Base-by-base conservation (phyloP, 2,113 vertebrate species). In the Ictalurus punctatus region DNA sequence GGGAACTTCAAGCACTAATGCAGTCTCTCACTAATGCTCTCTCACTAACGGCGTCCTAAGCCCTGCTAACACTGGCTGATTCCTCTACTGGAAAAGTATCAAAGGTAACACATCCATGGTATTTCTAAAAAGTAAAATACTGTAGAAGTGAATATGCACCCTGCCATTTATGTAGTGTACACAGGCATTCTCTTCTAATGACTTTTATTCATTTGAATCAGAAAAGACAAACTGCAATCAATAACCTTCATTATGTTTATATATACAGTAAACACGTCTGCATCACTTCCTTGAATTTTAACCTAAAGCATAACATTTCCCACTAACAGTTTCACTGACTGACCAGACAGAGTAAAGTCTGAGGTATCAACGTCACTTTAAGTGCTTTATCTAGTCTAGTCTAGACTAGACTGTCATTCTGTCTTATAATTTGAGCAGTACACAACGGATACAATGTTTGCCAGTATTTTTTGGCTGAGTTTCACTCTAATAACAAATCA, bases 21-120 rank as follows among this genome's bases (percentile, higher is more conserved):
- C 40, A 79, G 59, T 80, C 21, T 69, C 58, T 80, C 48, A 63
- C 19, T 85, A 56, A 54, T 88, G 58, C 81, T 89, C 23, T 79
- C 40, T 54, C 58, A 65, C 16, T 80, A 85, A 80, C 85, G 44
- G 48, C 48, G 2, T 25, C 73, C 81, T 58, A 83, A 73, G 44
- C 54, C 63, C 37, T 73, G 65, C 34, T 9, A 54, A 88, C 86
- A 83, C 65, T 48, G n/a, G 21, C 79, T 88, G 65, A 73, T 40
- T 71, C 13, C 63, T 71, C 2, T 59, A 59, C n/a, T 83, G 4
- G 34, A 27, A 67, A 23, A 12, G 76, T 40, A 37, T 16, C 13
- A 58, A 44, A 63, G 37, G 12, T 6, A 44, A 61, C 58, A 65
- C 59, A 1, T 1, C 37, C 37, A 44, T 81, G 23, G 80, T 12